Evolutionary conservation across 1,140 invertebrate species (phyloP), one percentile per base, ranked within the genome.

Genomic region (Macrosteles quadrilineatus): DNA sequence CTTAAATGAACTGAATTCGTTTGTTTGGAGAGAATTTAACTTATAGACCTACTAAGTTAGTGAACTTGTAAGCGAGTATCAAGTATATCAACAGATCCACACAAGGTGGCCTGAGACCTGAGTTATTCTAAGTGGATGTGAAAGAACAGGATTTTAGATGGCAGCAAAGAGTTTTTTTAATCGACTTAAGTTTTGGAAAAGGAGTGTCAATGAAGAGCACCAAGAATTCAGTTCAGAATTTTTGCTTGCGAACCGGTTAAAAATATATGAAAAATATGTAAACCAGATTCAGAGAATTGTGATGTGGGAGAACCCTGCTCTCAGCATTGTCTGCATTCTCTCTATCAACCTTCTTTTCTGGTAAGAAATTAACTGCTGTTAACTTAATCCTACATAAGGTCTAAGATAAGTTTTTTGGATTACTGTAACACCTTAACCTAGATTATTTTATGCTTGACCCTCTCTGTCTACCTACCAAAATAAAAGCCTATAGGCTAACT

Each of bases 251-350:
- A 68, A 53, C 53, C 21, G 31, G 19, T 55, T 65, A 14, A 73
- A 50, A 17, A 25, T 25, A 19, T 71, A 67, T 19, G 70, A 71
- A 40, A 43, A 57, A 36, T 71, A 67, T 47, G 50, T 55, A 14
- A 40, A 32, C 23, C 36, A 40, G 43, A 55, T 71, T 30, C 63
- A 71, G 36, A 71, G 63, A 30, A 57, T 71, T 36, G 45, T 71
- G 17, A 30, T 71, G 1, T 71, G 70, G 70, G 70, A 71, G 25
- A 67, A 67, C 67, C 70, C 70, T 19, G 29, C 45, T 11, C 29
- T 68, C 6, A 71, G 64, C 50, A 19, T 57, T 2, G 12, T 59
- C 12, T 71, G 64, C 25, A 36, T 71, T 21, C 32, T 71, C 14
- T 19, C 45, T 21, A 55, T 71, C 19, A 67, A 71, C 25, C 17